Evolutionary conservation across 2,888 invertebrate genomes (phyloP).

Genomic region (Athripsodes cinereus): DNA sequence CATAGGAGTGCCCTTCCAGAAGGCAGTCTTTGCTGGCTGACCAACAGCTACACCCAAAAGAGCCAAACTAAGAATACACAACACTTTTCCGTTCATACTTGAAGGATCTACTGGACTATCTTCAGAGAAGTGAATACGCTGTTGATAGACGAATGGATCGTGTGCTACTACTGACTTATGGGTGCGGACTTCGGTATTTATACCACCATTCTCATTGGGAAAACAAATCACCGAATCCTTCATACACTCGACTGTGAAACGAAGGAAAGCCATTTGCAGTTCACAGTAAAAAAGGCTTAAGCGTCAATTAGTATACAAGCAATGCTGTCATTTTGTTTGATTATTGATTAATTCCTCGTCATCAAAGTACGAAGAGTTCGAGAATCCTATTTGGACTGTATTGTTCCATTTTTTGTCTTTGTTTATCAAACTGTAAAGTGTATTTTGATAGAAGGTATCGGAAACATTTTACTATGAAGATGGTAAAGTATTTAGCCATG

Average conservation of each 20-base stretch:
- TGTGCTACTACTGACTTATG: constrained; percentile 47
- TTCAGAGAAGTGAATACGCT: constrained; percentile 30
- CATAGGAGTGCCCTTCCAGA: constrained; percentile 67
- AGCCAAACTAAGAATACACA: constrained; percentile 47
- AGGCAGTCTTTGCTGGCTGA: constrained; percentile 58
- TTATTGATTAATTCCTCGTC: constrained; percentile 1
- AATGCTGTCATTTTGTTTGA: constrained; percentile 34
- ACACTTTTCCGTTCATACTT: constrained; percentile 33
- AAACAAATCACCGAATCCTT: constrained; percentile 34
- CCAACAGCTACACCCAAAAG: constrained; percentile 54
- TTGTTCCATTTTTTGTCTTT: constrained; percentile 25
- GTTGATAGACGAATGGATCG: constrained; percentile 43
- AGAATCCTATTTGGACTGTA: constrained; percentile 18
- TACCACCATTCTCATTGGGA: constrained; percentile 45
- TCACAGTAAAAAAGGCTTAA: constrained; percentile 37
- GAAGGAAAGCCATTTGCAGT: constrained; percentile 49
- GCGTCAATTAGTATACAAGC: constrained; percentile 32
- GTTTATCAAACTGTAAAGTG: constrained; percentile 3
- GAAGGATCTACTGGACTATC: constrained; percentile 4
- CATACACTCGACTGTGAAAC: constrained; percentile 28
- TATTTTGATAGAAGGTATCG: constrained; percentile 10
- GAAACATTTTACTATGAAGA: background rate
- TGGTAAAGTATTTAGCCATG: too few species aligned
- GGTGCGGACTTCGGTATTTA: constrained; percentile 48
- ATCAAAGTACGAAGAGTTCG: constrained; percentile 1